Base-by-base conservation (phyloP, 1,140 invertebrate species). In the Brachionus rubens region DNA sequence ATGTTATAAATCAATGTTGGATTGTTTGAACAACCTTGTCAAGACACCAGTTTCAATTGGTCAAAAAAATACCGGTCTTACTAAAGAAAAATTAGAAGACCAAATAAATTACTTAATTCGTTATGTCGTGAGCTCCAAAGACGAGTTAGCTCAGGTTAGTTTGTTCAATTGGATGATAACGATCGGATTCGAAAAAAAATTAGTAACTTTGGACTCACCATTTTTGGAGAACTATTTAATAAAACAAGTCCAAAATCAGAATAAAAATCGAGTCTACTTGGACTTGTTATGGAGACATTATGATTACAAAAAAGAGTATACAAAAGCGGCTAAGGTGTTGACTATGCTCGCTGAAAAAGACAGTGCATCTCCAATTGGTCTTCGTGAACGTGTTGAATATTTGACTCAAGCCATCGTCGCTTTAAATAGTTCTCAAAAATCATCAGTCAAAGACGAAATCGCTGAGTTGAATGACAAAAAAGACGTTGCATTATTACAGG, bases 261-360 rank as follows among this genome's bases (percentile, higher is more conserved):
- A 79, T 33, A 85, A 86, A 47, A 83, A 82, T 67, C 77, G 83
- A 14, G 87, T 88, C 62, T 87, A 91, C 4, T 88, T 92, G 50
- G 93, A 98, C 83, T 86, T 98, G 72, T 85, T 98, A 14, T 98
- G 95, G 95, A 94, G 94, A 82, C 95, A 91, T 82, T 95, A 98
- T 81, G 94, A 98, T 82, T 91, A 91, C 80, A 91, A 90, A 80
- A 90, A 90, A 33, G 92, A 97, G 82, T 95, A 95, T 82, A 88
- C 90, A 7, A 91, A 91, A 9, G 95, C 95, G n/a, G 94, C 96
- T 2, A 90, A 91, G 80, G 92, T 97, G 75, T 86, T 98, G 0
- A 89, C 92, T 76, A 90, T 90, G 78, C 86, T 98, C 62, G 92
- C 95, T 12, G 91, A 91, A 41, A 89, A 89, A 82, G 88, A 89